These are phyloP conservation scores for Herminia tarsipennalis DNA, from an alignment of 2,888 invertebrate species.

Conservation along the genomic window DNA sequence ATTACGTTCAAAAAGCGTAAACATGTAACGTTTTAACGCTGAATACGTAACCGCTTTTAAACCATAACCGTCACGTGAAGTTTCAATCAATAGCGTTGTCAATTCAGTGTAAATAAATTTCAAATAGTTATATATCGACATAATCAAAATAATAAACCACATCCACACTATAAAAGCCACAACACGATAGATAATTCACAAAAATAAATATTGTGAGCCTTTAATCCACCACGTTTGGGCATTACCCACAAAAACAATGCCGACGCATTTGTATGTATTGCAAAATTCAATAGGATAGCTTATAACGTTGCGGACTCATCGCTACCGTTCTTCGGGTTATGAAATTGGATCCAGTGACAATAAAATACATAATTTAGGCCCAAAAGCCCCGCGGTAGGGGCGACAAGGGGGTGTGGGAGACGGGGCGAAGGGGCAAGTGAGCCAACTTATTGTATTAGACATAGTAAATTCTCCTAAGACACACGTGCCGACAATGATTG, in stretches of 20 bases:
- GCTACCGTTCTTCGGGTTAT: slow-evolving; percentile 68
- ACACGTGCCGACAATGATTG: slow-evolving; percentile 71
- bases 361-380: slow-evolving; percentile 78
- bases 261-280: slow-evolving; percentile 71
- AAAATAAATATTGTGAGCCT: slow-evolving; percentile 37
- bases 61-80: too few relatives aligned
- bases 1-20: too few relatives aligned
- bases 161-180: slow-evolving; percentile 3
- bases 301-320: slow-evolving; percentile 61
- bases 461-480: slow-evolving; percentile 73
- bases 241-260: slow-evolving; percentile 54
- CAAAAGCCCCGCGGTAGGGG: slow-evolving; percentile 41
- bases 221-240: slow-evolving; percentile 44
- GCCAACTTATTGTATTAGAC: slow-evolving; percentile 76
- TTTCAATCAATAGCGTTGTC: too few relatives aligned
- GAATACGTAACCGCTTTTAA: too few relatives aligned
- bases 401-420: slow-evolving; percentile 26
- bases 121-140: background rate
- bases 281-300: slow-evolving; percentile 69
- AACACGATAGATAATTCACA: slow-evolving; percentile 19
- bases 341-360: slow-evolving; percentile 75
- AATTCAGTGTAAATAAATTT: too few relatives aligned
- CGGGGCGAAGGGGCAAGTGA: slow-evolving; percentile 25
- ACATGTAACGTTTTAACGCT: too few relatives aligned
- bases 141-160: slow-evolving; percentile 1